Base-by-base conservation (phyloP, 2,888 invertebrate genomes). In the Caenorhabditis doughertyi region DNA sequence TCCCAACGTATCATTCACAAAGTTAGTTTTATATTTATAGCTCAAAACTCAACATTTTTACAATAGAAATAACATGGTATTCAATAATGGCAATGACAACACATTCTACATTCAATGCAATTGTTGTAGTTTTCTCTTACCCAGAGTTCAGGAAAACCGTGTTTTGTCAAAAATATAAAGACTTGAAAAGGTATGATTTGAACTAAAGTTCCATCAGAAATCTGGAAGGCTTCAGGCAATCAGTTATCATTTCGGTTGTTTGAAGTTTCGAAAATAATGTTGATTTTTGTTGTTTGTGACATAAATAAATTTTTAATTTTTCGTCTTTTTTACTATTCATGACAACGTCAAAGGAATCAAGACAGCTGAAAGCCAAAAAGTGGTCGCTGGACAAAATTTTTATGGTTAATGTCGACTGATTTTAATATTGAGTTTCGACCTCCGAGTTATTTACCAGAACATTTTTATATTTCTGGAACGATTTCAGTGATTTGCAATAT, bases 391-490 rank as follows among this genome's bases (percentile, higher is more conserved):
- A 18, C 13, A 32, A 7, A 8, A 1, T 27, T 21, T 49, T 49
- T 29, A 1, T 25, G 23, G 23, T 44, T 16, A 21, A 51, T 68
- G 49, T 23, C 44, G 13, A 23, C 23, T 9, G 25, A 32, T 1
- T 27, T 25, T 51, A 51, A 29, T 21, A 64, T 73, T 35, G 53
- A 62, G 23, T 73, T 73, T 42, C 5, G 23, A 25, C 53, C 64
- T 8, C 73, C 73, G 18, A 21, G 29, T 39, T 73, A 29, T 51
- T 21, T 73, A 55, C 21, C 44, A 9, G 53, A 73, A 32, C 73
- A 73, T 25, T 73, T 44, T 44, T 73, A 55, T 53, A 39, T 73
- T 8, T 35, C 64, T 29, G 73, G 73, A 18, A 11, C 11, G 4
- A 32, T 73, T 32, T 62, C 60, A 0, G 29, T 73, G 1, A 18